Conservation (phyloP, 2,797 vertebrate genomes). For the Oceanodroma leucorhoa region DNA sequence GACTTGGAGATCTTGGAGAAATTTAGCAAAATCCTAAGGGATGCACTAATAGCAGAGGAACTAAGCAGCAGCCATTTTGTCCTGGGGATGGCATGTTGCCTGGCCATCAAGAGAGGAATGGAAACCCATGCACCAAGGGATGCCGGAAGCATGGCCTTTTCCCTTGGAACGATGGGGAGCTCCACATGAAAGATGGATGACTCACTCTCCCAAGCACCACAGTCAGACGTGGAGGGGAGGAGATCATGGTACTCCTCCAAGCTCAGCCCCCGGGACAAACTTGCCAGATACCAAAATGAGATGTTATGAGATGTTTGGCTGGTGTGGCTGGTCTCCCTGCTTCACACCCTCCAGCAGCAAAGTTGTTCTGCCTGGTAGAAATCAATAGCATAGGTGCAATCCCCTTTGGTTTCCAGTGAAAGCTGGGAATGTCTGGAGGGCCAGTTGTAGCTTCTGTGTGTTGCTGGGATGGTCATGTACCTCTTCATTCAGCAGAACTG, state of each 20-base stretch:
- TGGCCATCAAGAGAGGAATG: conserved; percentile 1
- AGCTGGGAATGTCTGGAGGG: neutral
- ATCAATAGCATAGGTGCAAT: neutral
- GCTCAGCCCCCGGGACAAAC: neutral
- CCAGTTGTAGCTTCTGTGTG: neutral
- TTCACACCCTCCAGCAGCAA: neutral
- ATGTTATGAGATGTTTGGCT: conserved; percentile 3
- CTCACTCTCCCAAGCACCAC: neutral
- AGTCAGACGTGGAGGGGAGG: neutral
- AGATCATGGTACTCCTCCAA: conserved; percentile 6
- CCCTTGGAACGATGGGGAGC: neutral
- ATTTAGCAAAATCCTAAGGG: neutral
- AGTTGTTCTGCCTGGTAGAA: neutral
- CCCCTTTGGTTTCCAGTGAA: neutral
- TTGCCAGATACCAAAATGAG: conserved; percentile 21
- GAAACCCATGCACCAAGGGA: neutral
- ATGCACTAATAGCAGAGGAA: neutral
- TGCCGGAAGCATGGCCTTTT: neutral
- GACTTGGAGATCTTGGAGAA: neutral
- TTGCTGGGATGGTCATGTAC: neutral
- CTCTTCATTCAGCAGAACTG: neutral
- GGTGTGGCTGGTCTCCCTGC: neutral
- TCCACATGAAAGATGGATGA: conserved; percentile 35
- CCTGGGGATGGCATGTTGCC: neutral
- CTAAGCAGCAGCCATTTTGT: conserved; percentile 36